Evolutionary conservation across 2,888 invertebrate genomes (phyloP), one percentile per base, ranked within the genome.

Genomic region (Enoplolaimus lenunculus): DNA sequence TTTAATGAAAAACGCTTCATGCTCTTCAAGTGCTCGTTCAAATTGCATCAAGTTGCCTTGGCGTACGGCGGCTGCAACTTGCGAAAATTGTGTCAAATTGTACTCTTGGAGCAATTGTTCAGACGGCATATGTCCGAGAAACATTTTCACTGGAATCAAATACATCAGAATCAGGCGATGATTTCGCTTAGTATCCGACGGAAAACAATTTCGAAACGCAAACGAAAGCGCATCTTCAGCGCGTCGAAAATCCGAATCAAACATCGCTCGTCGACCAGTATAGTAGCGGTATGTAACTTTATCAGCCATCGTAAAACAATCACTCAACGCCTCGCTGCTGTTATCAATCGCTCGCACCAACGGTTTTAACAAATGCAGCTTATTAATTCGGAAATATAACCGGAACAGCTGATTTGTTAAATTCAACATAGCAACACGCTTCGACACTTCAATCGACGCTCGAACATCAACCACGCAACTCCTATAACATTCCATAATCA

Each of bases 381-480:
- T 85, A 77, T 85, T 85, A 2, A 86, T 84, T 83, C 84, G 75
- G 69, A 93, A 94, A 81, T 94, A 94, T n/a, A 90, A 88, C 84
- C 97, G 95, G 75, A 98, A 90, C 2, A 98, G 85, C 81, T 98
- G 97, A 84, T 98, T 98, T 0, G 97, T 93, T 73, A 98, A 85
- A 77, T 89, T 89, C 76, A 98, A 83, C 92, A 98, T 95, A 71
- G 95, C 97, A 83, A 93, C 87, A 77, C 93, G 87, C 82, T 98
- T 98, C 0, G 95, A 93, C 73, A 91, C 90, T 71, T 88, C 88
- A 76, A 92, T 90, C 0, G 90, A 87, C 2, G 93, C 89, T 73
- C 93, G 87, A 73, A 73, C 73, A 68, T 78, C 78, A 0, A 74
- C 73, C 28, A 78, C 76, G 70, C 77, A 78, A n/a, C 74, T 74